Percentiles rank a stretch among this genome's conserved stretches.
Conservation (phyloP, 2,888 invertebrate genomes). For the Diaperis boleti region DNA sequence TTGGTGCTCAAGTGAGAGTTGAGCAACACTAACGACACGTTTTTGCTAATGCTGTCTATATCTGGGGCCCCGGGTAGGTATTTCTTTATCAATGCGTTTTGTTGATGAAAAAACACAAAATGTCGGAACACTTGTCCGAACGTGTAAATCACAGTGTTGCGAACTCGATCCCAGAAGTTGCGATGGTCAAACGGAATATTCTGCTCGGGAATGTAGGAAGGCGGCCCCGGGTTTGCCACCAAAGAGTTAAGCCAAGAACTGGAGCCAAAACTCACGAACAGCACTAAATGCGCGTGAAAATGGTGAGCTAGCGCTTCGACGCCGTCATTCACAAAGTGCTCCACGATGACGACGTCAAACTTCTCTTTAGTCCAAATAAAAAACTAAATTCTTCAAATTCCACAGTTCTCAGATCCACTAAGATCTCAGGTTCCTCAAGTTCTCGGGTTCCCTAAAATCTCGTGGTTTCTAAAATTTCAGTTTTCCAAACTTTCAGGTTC, state of each 20-base stretch:
- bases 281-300: slow-evolving; percentile 59
- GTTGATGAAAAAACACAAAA: slow-evolving; percentile 45
- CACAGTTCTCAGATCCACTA: too few relatives aligned
- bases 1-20: slow-evolving; percentile 68
- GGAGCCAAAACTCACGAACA: slow-evolving; percentile 61
- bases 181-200: slow-evolving; percentile 2
- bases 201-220: slow-evolving; percentile 61
- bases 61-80: slow-evolving; percentile 47
- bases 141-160: slow-evolving; percentile 63
- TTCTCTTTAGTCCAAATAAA: slow-evolving; percentile 60
- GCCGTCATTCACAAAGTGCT: slow-evolving; percentile 68
- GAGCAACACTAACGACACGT: slow-evolving; percentile 55
- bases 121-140: slow-evolving; percentile 40
- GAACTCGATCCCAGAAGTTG: slow-evolving; percentile 61
- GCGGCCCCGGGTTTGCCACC: slow-evolving; percentile 66
- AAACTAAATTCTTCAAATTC: too few relatives aligned
- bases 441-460: too few relatives aligned
- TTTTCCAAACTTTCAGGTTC: too few relatives aligned
- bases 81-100: slow-evolving; percentile 50
- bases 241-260: slow-evolving; percentile 64
- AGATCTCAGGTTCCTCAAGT: too few relatives aligned
- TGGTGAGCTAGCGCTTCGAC: slow-evolving; percentile 60
- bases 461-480: too few relatives aligned
- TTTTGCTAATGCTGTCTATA: slow-evolving; percentile 45
- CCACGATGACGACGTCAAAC: slow-evolving; percentile 62